Evolutionary conservation across 2,113 vertebrate species (phyloP).

Genomic region (Rhinoptilus africanus): DNA sequence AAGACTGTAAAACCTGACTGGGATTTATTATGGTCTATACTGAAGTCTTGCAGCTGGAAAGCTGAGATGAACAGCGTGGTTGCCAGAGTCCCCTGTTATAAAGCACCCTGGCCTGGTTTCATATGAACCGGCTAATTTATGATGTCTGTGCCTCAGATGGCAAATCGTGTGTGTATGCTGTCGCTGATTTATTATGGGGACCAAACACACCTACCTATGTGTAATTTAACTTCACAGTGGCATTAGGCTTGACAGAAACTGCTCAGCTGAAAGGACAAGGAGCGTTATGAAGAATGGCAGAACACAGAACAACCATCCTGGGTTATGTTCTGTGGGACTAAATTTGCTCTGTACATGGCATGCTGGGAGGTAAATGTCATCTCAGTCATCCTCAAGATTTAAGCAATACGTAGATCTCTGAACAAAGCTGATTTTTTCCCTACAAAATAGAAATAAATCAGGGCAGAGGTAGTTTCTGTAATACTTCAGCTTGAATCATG

Average conservation of each 20-base stretch:
- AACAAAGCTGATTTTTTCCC: not conserved
- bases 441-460: not conserved
- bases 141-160: conserved; percentile 1
- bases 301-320: not conserved
- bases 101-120: not conserved
- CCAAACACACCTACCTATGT: not conserved
- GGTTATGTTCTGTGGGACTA: not conserved
- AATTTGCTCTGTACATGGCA: not conserved
- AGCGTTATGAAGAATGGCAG: not conserved
- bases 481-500: not conserved
- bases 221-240: conserved; percentile 36
- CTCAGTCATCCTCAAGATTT: conserved; percentile 14
- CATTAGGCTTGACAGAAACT: conserved; percentile 11
- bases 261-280: not conserved
- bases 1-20: conserved; percentile 25
- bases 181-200: conserved; percentile 20
- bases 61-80: not conserved
- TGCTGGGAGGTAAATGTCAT: conserved; percentile 5
- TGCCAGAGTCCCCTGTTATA: conserved; percentile 10
- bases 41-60: conserved; percentile 38
- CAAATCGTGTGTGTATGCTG: not conserved
- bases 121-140: conserved; percentile 43
- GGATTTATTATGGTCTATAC: conserved; percentile 33
- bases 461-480: not conserved
- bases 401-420: not conserved